Percentiles rank a stretch among this genome's conserved stretches.
Conservation (phyloP, 2,113 vertebrate species). For the Nycticorax nycticorax region DNA sequence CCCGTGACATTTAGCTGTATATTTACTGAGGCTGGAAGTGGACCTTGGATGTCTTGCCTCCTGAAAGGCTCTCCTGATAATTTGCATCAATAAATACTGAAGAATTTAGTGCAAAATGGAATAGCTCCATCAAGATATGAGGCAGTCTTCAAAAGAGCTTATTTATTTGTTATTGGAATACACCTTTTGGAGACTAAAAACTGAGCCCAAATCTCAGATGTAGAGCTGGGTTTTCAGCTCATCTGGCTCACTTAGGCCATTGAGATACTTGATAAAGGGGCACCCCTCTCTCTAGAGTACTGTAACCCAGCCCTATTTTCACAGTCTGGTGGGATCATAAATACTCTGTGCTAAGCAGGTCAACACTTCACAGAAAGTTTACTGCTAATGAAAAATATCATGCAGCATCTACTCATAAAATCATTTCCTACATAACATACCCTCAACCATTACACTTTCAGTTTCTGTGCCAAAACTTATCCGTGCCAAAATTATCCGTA, state of each 20-base stretch:
- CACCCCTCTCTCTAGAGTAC: background rate
- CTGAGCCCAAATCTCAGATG: background rate
- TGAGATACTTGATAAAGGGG: background rate
- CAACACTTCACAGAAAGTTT: background rate
- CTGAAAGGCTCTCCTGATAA: background rate
- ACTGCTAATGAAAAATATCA: background rate
- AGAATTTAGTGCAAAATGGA: background rate
- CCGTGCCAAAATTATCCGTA: background rate
- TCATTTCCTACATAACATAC: background rate
- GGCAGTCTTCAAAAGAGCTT: background rate
- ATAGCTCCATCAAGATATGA: background rate
- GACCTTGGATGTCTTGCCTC: background rate
- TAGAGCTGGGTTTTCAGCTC: background rate
- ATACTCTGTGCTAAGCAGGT: background rate
- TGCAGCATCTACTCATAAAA: background rate
- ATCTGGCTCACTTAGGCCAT: background rate
- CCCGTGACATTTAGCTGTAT: background rate
- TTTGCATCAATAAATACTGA: background rate
- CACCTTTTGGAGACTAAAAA: background rate
- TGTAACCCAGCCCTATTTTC: background rate
- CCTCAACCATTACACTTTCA: background rate
- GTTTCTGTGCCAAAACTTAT: background rate
- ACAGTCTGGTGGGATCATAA: background rate
- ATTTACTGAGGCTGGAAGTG: background rate
- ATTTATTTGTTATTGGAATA: background rate